phyloP scores from a whole-genome alignment of 2,797 vertebrate species.

The Crenichthys baileyi region DNA sequence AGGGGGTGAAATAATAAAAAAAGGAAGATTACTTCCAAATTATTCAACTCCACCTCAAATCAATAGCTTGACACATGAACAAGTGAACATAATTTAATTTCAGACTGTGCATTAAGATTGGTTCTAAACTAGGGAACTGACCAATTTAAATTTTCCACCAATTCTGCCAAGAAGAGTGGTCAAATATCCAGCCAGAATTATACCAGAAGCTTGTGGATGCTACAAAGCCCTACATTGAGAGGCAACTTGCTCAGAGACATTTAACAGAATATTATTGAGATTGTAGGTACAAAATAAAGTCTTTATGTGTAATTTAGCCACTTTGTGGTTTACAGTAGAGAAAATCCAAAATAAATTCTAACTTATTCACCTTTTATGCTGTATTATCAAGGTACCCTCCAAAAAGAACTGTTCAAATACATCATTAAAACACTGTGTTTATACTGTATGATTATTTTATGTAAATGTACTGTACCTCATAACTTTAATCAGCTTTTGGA shows the following conservation, averaged over 20 bases:
- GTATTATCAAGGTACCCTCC: too few relatives aligned
- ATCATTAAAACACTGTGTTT: too few relatives aligned
- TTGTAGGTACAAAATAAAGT: neutral
- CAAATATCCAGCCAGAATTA: neutral
- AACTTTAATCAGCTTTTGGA: conserved; percentile 2
- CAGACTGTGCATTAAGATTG: neutral
- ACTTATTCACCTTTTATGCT: too few relatives aligned
- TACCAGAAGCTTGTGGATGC: neutral
- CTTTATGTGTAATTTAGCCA: neutral
- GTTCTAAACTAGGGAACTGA: neutral
- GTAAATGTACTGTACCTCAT: neutral
- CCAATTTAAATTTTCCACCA: neutral
- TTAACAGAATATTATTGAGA: too few relatives aligned
- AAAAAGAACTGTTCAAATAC: too few relatives aligned
- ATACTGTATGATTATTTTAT: too few relatives aligned
- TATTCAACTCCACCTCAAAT: neutral
- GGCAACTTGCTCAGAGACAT: too few relatives aligned
- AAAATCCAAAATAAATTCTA: neutral
- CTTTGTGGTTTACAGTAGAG: neutral
- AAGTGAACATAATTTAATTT: too few relatives aligned
- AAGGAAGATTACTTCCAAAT: neutral
- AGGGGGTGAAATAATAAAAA: neutral
- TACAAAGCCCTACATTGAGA: neutral
- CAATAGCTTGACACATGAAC: neutral
- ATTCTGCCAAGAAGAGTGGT: neutral